phyloP scores from a whole-genome alignment of 2,888 invertebrate genomes.

The Biston stratarius region DNA sequence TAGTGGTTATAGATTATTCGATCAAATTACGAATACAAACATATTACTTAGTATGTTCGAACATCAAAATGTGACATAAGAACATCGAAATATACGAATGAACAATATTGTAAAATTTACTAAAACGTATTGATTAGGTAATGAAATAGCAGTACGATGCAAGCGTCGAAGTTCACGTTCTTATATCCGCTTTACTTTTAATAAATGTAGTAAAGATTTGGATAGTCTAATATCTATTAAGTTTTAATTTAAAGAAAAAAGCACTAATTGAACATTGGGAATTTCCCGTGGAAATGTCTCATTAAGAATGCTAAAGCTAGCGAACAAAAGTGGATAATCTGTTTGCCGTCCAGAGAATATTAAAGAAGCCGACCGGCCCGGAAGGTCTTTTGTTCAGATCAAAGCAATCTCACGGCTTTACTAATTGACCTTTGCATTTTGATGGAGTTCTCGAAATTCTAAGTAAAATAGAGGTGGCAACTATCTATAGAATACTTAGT shows the following conservation, averaged over 20 bases:
- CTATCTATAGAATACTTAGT: not conserved
- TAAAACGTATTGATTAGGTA: no score
- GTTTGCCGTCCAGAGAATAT: conserved; percentile 75
- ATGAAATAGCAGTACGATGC: no score
- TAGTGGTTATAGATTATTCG: no score
- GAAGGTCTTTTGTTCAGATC: conserved; percentile 75
- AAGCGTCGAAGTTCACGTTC: no score
- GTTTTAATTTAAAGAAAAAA: conserved; percentile 52
- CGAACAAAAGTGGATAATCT: conserved; percentile 81
- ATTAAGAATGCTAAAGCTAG: conserved; percentile 78
- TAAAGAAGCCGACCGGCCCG: conserved; percentile 71
- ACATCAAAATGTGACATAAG: no score
- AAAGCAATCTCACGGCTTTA: conserved; percentile 70
- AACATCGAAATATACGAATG: no score
- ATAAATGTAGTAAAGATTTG: not conserved
- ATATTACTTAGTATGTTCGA: no score
- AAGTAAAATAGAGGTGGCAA: conserved; percentile 29
- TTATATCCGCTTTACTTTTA: no score
- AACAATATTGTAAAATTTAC: no score
- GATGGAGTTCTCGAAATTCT: conserved; percentile 52
- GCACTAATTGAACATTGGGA: conserved; percentile 62
- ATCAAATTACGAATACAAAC: no score
- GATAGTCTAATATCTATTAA: conserved; percentile 43
- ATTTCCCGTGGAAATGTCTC: conserved; percentile 69
- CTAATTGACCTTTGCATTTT: conserved; percentile 80